Evolutionary conservation across 2,113 vertebrate species (phyloP).

Genomic region (Sinocyclocheilus grahami): DNA sequence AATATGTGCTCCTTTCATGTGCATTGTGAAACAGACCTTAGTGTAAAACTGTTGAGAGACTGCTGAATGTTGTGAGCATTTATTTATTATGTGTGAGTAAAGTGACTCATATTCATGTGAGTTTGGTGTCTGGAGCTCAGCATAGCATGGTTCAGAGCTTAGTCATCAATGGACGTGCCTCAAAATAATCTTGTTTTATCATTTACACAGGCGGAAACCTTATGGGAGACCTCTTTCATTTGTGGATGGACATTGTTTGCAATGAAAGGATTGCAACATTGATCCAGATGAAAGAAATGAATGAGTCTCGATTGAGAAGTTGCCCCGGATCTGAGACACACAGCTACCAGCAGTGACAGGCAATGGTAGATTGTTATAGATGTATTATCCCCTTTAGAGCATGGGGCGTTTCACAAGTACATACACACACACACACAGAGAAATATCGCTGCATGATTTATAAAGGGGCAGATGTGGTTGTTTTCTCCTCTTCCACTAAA

Average conservation of each 20-base stretch:
- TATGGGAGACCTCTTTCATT: slow-evolving; percentile 26
- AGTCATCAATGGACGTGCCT: slow-evolving; percentile 22
- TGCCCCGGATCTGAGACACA: slow-evolving; percentile 30
- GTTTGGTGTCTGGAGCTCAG: neutral
- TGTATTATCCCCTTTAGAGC: slow-evolving; percentile 44
- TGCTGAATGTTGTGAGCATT: neutral
- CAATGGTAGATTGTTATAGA: slow-evolving; percentile 31
- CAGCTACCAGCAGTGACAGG: slow-evolving; percentile 33
- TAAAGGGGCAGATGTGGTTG: slow-evolving; percentile 54
- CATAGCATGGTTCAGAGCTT: neutral
- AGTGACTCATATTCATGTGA: neutral
- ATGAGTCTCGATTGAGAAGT: slow-evolving; percentile 31
- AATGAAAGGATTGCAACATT: slow-evolving; percentile 27
- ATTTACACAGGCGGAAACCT: slow-evolving; percentile 41
- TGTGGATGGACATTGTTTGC: slow-evolving; percentile 39
- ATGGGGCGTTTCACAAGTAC: slow-evolving; percentile 30
- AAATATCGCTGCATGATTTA: slow-evolving; percentile 47
- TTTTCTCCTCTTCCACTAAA: slow-evolving; percentile 39
- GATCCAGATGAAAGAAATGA: slow-evolving; percentile 38
- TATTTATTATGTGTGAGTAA: neutral
- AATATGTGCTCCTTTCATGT: neutral
- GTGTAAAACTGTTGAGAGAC: neutral
- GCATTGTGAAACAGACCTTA: neutral
- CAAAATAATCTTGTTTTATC: slow-evolving; percentile 47
- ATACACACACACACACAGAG: neutral